Evolutionary conservation across 2,888 invertebrate species (phyloP).

Genomic region (Xestia ashworthii): DNA sequence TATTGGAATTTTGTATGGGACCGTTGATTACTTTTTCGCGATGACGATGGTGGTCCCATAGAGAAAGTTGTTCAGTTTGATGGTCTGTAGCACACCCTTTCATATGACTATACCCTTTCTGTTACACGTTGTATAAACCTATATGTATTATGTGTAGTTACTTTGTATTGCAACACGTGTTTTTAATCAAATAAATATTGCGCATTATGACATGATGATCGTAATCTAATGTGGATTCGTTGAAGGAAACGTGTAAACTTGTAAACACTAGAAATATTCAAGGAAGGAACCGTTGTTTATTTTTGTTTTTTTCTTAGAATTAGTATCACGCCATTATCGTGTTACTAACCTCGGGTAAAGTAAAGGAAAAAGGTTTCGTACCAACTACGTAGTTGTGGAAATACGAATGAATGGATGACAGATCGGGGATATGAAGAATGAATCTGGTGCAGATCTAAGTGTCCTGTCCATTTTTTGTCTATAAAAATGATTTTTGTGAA

Average conservation of each 20-base stretch:
- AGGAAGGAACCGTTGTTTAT: conserved; percentile 26
- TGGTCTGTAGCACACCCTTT: too few species aligned
- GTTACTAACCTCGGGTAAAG: conserved; percentile 28
- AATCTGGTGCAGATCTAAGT: neutral
- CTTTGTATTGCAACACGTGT: conserved; percentile 13
- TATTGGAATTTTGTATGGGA: too few species aligned
- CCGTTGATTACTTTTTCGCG: too few species aligned
- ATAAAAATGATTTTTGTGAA: neutral
- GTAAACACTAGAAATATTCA: conserved; percentile 46
- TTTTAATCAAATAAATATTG: conserved; percentile 44
- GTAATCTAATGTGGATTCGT: conserved; percentile 22
- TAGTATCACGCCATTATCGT: conserved; percentile 60
- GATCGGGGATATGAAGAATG: conserved; percentile 6
- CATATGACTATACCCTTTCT: too few species aligned
- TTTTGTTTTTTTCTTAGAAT: conserved; percentile 61
- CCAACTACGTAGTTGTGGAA: neutral
- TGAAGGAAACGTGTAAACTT: conserved; percentile 30
- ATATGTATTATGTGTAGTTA: neutral
- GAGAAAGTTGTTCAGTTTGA: too few species aligned
- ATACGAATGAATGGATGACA: conserved; percentile 15
- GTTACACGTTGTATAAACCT: too few species aligned
- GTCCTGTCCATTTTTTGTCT: neutral
- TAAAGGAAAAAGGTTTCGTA: conserved; percentile 28
- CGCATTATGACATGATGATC: conserved; percentile 36
- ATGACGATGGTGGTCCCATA: too few species aligned